phyloP scores from a whole-genome alignment of 2,797 vertebrate genomes.

The Myotis myotis region DNA sequence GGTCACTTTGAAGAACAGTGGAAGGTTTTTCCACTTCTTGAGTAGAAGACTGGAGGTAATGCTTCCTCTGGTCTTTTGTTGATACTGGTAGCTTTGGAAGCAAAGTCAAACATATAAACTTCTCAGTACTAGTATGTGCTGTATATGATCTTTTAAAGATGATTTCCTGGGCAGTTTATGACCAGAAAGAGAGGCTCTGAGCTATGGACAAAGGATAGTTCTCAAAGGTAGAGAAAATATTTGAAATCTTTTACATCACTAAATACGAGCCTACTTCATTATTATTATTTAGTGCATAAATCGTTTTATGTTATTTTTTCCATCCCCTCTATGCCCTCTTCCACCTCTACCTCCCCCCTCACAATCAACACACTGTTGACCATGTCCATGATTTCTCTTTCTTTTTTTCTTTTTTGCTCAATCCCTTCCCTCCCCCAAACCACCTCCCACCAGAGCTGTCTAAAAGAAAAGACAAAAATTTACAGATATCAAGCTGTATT shows the following conservation, averaged over 20 bases:
- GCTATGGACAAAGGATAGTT: neutral
- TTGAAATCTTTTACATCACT: neutral
- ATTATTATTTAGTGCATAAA: neutral
- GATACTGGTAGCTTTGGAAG: neutral
- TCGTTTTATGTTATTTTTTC: neutral
- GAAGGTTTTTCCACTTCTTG: neutral
- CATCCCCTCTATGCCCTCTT: neutral
- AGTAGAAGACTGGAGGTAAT: neutral
- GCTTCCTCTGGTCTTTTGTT: neutral
- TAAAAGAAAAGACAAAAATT: slow-evolving; percentile 1
- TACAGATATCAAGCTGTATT: no score
- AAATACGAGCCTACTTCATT: neutral
- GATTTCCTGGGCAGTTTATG: neutral
- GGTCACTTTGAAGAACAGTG: neutral
- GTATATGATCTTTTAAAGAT: slow-evolving; percentile 19
- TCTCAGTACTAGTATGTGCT: neutral
- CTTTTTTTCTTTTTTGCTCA: neutral
- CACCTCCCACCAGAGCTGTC: neutral
- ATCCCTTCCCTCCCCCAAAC: neutral
- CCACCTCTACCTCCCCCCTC: neutral
- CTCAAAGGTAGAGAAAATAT: slow-evolving; percentile 28
- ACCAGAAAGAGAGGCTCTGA: neutral
- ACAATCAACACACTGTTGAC: neutral
- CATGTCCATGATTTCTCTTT: neutral
- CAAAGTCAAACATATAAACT: neutral